Conservation (phyloP, 1,140 invertebrate species). For the Heterodera carotae region DNA sequence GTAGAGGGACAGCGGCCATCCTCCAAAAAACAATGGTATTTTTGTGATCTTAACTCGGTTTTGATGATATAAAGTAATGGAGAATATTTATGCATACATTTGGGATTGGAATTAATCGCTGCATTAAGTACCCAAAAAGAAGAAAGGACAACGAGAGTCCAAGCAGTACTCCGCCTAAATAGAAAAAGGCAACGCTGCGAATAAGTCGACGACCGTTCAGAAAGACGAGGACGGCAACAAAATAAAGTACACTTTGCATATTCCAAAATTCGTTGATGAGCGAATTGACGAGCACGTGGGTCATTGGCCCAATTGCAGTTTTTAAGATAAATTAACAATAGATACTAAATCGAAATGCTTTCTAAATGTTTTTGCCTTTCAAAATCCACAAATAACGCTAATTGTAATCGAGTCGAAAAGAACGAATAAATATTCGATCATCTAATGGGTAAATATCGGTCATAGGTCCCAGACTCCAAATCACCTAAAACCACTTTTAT, state of each 20-base stretch:
- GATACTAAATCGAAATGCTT: no score
- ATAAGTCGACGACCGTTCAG: conserved; percentile 10
- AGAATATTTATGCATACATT: no score
- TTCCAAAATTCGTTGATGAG: not conserved
- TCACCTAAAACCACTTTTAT: no score
- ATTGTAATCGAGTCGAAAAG: no score
- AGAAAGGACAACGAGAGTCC: conserved; percentile 19
- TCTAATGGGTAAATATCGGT: no score
- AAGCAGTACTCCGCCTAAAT: conserved; percentile 16
- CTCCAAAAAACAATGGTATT: conserved; percentile 30
- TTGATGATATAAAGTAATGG: not conserved
- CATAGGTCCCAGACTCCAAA: no score
- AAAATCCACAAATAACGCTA: no score
- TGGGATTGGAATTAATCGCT: conserved; percentile 21
- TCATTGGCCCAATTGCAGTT: not conserved
- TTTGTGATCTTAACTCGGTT: not conserved
- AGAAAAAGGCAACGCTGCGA: conserved; percentile 11
- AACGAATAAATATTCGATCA: no score
- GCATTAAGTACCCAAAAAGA: conserved; percentile 19
- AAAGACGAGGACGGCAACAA: conserved; percentile 16
- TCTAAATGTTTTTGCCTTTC: no score
- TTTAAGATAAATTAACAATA: conserved; percentile 2
- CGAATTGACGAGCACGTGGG: not conserved
- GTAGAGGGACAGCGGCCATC: conserved; percentile 26
- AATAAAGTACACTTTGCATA: not conserved